Evolutionary conservation across 1,140 invertebrate genomes (phyloP), one percentile per base, ranked within the genome.

Genomic region (Ooceraea biroi): DNA sequence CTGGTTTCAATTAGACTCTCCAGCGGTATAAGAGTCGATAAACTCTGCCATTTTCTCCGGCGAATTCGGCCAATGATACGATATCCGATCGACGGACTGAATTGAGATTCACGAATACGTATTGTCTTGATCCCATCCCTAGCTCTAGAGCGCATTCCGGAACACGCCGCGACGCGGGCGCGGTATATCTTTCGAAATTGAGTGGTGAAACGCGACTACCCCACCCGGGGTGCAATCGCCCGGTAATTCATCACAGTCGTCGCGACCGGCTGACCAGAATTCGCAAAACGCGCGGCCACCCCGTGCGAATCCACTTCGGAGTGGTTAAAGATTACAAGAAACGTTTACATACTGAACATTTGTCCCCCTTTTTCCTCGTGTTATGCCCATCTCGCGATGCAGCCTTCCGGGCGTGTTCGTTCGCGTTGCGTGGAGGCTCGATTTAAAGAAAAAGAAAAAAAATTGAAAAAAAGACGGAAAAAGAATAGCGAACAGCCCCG

Each of bases 171-270:
- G 11, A 36, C 44, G 22, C 19, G 76, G n/a, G 3, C n/a, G 48
- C 76, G 63, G 76, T 80, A 80, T 80, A 80, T 80, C 76, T 80
- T 80, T 80, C 76, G 76, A 71, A 80, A 80, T 80, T 80, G 76
- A 80, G 66, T 71, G 65, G 76, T 30, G 65, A 78, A 78, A 66
- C 48, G 76, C 30, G 76, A 50, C 63, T 57, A 50, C 63, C 44
- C 57, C 76, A 57, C 65, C 36, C n/a, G 76, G 50, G 3, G 50
- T 44, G 65, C 65, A 57, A 69, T 71, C 76, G 76, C 36, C 12
- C n/a, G 41, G 65, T 71, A 71, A 80, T 80, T 80, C 76, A 80
- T 80, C 76, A 80, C 65, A 8, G 30, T 80, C 25, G 52, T 71
- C 65, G 76, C 63, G 50, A 80, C 63, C 63, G 27, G 65, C 65